phyloP scores from a whole-genome alignment of 2,113 vertebrate species.

The Anser brachyrhynchus region DNA sequence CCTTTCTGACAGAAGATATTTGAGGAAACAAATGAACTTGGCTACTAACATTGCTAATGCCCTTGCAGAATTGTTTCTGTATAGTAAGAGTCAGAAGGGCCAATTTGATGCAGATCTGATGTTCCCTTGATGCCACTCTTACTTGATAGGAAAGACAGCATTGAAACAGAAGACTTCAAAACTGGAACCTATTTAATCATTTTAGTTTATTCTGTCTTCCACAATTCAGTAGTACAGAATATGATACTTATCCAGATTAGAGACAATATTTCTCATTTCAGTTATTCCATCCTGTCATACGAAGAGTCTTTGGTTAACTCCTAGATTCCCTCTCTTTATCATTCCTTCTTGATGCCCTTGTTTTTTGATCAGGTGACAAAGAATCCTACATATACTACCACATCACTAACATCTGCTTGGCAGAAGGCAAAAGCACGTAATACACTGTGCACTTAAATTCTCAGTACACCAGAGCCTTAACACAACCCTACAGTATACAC shows the following conservation, averaged over 20 bases:
- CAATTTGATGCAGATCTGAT: background rate
- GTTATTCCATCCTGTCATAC: background rate
- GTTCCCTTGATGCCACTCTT: background rate
- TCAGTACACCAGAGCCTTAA: background rate
- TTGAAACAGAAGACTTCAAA: background rate
- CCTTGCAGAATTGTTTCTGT: background rate
- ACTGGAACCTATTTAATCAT: background rate
- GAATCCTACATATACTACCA: background rate
- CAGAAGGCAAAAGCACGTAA: conserved; percentile 10
- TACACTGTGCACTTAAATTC: conserved; percentile 3
- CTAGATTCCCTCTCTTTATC: background rate
- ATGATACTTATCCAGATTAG: background rate
- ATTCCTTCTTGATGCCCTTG: background rate
- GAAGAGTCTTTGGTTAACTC: background rate
- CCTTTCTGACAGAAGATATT: background rate
- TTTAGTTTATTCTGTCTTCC: background rate
- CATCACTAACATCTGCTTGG: conserved; percentile 33
- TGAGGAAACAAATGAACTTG: background rate
- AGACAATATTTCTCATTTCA: background rate
- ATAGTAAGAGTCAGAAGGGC: background rate
- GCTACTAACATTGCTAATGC: background rate
- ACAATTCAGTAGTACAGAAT: background rate
- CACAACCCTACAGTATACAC: background rate
- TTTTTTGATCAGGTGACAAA: background rate
- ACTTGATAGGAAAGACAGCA: background rate